Percentiles rank a stretch among this genome's conserved stretches.
phyloP scores from a whole-genome alignment of 2,113 vertebrate species.

The Boleophthalmus pectinirostris region DNA sequence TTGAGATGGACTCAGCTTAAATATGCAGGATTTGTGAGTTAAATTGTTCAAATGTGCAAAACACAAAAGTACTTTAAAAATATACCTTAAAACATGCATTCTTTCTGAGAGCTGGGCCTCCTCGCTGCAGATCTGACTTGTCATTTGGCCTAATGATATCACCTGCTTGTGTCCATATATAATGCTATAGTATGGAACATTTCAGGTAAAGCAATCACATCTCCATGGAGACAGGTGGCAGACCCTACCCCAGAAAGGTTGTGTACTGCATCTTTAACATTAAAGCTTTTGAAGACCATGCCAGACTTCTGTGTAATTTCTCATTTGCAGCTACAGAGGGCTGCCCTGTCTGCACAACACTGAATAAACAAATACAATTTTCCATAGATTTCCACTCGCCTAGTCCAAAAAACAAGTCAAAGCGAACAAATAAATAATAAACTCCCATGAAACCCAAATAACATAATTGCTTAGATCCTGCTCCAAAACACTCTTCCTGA shows the following conservation, averaged over 20 bases:
- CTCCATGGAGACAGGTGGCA: not conserved
- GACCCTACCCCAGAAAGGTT: slow-evolving; percentile 16
- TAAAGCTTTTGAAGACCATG: slow-evolving; percentile 26
- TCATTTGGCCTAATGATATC: too few relatives aligned
- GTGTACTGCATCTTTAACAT: slow-evolving; percentile 11
- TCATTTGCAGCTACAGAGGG: slow-evolving; percentile 31
- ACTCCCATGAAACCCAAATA: slow-evolving; percentile 68
- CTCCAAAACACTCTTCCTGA: slow-evolving; percentile 51
- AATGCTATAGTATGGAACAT: too few relatives aligned
- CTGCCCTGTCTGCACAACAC: slow-evolving; percentile 55
- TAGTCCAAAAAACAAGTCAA: slow-evolving; percentile 63
- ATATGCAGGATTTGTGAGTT: too few relatives aligned
- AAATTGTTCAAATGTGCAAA: too few relatives aligned
- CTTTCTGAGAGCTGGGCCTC: too few relatives aligned
- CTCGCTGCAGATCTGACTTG: too few relatives aligned
- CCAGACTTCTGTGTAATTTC: slow-evolving; percentile 9
- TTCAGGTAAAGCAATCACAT: not conserved
- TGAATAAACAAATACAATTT: slow-evolving; percentile 70
- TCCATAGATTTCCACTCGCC: slow-evolving; percentile 43
- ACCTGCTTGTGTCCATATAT: too few relatives aligned
- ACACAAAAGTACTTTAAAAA: too few relatives aligned
- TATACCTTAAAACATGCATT: too few relatives aligned
- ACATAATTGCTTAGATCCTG: slow-evolving; percentile 67
- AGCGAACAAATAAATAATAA: slow-evolving; percentile 70
- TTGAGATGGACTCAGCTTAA: too few relatives aligned